phyloP scores from a whole-genome alignment of 2,113 vertebrate genomes.

The Lamprologus callipterus region DNA sequence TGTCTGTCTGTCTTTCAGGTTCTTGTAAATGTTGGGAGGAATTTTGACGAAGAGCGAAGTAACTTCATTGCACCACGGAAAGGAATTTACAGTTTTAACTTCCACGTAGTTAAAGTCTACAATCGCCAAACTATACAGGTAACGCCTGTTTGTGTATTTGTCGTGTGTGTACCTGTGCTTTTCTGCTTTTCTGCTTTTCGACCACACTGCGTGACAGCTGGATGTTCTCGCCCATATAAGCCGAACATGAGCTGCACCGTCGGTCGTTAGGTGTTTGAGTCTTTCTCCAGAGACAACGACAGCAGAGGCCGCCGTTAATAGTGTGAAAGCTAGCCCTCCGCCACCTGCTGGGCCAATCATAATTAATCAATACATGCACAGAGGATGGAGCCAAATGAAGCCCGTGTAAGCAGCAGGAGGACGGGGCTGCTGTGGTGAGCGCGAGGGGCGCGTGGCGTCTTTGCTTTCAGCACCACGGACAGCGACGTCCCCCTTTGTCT shows the following conservation, averaged over 20 bases:
- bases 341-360: constrained; percentile 24
- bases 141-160: not conserved
- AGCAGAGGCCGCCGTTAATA: not conserved
- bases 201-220: not conserved
- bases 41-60: constrained; percentile 93
- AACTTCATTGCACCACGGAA: constrained; percentile 93
- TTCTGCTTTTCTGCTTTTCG: not conserved
- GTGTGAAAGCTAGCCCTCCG: constrained; percentile 28
- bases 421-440: not conserved
- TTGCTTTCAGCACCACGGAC: constrained; percentile 47
- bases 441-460: not conserved
- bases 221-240: not conserved
- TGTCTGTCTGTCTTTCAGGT: constrained; percentile 67
- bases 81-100: constrained; percentile 99
- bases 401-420: not conserved
- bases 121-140: constrained; percentile 99
- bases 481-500: not conserved
- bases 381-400: not conserved
- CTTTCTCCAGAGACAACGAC: constrained; percentile 6
- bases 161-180: not conserved
- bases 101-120: constrained; percentile 98
- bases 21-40: constrained; percentile 90
- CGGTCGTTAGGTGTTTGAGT: constrained; percentile 17
- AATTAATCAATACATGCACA: constrained; percentile 50
- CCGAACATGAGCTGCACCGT: not conserved